Evolutionary conservation across 2,888 invertebrate species (phyloP).

Genomic region (Isoperla grammatica): DNA sequence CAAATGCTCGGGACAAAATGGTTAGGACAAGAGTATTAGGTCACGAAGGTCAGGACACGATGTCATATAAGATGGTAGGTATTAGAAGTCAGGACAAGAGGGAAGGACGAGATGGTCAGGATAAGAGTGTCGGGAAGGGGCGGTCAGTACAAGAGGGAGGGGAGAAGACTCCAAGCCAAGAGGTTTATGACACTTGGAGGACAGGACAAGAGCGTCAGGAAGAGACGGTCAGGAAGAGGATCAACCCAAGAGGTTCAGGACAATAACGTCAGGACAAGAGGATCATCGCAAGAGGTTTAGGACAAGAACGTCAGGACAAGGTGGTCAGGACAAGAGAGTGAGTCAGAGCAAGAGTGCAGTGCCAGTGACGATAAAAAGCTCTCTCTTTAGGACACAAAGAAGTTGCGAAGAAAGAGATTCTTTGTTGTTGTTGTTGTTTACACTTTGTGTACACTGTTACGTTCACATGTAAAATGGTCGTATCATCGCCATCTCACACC

Average conservation of each 20-base stretch:
- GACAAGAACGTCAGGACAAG: slow-evolving; percentile 74
- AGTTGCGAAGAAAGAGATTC: too few relatives aligned
- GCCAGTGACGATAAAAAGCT: too few relatives aligned
- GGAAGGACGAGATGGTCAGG: slow-evolving; percentile 66
- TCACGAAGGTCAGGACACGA: slow-evolving; percentile 74
- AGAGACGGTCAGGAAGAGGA: slow-evolving; percentile 65
- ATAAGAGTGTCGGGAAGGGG: slow-evolving; percentile 63
- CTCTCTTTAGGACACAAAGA: too few relatives aligned
- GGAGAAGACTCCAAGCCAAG: slow-evolving; percentile 64
- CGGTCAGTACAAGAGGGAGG: slow-evolving; percentile 62
- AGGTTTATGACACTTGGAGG: slow-evolving; percentile 54
- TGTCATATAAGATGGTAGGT: slow-evolving; percentile 60
- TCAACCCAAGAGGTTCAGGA: slow-evolving; percentile 57
- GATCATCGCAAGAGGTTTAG: too few relatives aligned
- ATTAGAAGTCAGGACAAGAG: slow-evolving; percentile 38
- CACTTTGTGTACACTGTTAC: too few relatives aligned
- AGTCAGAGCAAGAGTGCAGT: too few relatives aligned
- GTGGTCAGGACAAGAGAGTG: slow-evolving; percentile 68
- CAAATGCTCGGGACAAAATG: slow-evolving; percentile 61
- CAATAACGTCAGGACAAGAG: slow-evolving; percentile 62
- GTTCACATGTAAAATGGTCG: too few relatives aligned
- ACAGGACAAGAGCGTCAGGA: too few relatives aligned
- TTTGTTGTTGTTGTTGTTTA: too few relatives aligned
- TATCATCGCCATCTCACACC: too few relatives aligned
- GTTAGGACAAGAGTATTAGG: slow-evolving; percentile 61